Conservation (phyloP, 2,888 invertebrate species). For the Hesperia comma region DNA sequence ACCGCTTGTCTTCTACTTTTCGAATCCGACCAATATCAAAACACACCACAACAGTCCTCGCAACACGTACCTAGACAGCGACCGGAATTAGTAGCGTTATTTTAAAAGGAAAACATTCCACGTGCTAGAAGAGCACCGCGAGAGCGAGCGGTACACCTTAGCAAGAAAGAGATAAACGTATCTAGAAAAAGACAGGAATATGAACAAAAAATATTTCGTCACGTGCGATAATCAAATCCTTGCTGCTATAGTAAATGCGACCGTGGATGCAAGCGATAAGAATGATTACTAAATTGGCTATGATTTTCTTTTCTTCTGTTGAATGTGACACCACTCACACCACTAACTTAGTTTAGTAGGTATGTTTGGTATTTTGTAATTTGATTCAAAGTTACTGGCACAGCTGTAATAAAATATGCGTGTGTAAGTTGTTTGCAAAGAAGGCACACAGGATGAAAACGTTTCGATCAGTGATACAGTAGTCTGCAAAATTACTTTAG, state of each 20-base stretch:
- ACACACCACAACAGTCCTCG: slow-evolving; percentile 42
- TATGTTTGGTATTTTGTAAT: slow-evolving; percentile 23
- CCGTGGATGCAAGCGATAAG: slow-evolving; percentile 21
- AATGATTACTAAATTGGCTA: slow-evolving; percentile 14
- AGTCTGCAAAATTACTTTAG: too few relatives aligned
- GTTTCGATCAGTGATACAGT: slow-evolving; percentile 51
- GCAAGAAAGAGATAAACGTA: slow-evolving; percentile 38
- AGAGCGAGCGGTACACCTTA: not conserved
- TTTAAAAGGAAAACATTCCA: slow-evolving; percentile 55
- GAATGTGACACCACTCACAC: slow-evolving; percentile 27
- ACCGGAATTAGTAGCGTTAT: slow-evolving; percentile 54
- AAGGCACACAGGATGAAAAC: slow-evolving; percentile 4
- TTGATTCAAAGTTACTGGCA: slow-evolving; percentile 30
- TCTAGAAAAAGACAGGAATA: slow-evolving; percentile 42
- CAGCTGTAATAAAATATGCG: slow-evolving; percentile 35
- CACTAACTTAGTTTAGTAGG: slow-evolving; percentile 17
- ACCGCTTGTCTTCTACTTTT: slow-evolving; percentile 58
- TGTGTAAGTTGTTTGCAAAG: slow-evolving; percentile 11
- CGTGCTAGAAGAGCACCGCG: slow-evolving; percentile 48
- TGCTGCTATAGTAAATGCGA: slow-evolving; percentile 29
- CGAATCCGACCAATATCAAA: slow-evolving; percentile 61
- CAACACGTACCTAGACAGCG: slow-evolving; percentile 42
- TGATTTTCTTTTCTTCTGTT: slow-evolving; percentile 7
- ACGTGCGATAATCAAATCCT: slow-evolving; percentile 52
- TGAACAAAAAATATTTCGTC: slow-evolving; percentile 49